Conservation (phyloP, 2,888 invertebrate genomes). For the Allophyes oxyacanthae region DNA sequence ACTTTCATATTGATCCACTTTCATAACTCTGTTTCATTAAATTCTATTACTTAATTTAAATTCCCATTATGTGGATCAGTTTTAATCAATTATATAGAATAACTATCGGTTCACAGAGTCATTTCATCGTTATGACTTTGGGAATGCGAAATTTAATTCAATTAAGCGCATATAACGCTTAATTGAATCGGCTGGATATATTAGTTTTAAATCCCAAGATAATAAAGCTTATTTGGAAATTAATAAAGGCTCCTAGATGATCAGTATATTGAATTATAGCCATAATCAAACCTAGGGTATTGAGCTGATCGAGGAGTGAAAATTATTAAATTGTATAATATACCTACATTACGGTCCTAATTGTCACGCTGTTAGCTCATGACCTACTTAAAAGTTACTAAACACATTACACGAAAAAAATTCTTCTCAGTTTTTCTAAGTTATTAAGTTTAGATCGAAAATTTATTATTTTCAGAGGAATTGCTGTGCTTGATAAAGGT, state of each 20-base stretch:
- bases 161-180: slow-evolving; percentile 33
- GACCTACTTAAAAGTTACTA: too few species aligned
- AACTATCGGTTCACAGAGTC: slow-evolving; percentile 35
- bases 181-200: slow-evolving; percentile 21
- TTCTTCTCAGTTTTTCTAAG: too few species aligned
- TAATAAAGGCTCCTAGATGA: too few species aligned
- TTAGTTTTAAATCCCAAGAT: slow-evolving; percentile 36
- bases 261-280: neutral
- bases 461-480: too few species aligned
- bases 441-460: too few species aligned
- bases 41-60: slow-evolving; percentile 50
- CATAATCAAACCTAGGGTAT: too few species aligned
- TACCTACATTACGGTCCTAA: too few species aligned
- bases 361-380: too few species aligned
- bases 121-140: slow-evolving; percentile 39
- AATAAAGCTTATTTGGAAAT: slow-evolving; percentile 14
- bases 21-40: slow-evolving; percentile 42
- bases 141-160: slow-evolving; percentile 47
- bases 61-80: slow-evolving; percentile 34
- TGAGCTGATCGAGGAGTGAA: too few species aligned
- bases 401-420: too few species aligned
- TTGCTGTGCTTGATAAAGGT: too few species aligned
- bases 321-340: too few species aligned
- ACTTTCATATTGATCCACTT: slow-evolving; percentile 45
- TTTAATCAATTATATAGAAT: slow-evolving; percentile 51